These are phyloP conservation scores for Scaptomyza montana DNA, from an alignment of 1,140 invertebrate genomes.

Conservation along the genomic window DNA sequence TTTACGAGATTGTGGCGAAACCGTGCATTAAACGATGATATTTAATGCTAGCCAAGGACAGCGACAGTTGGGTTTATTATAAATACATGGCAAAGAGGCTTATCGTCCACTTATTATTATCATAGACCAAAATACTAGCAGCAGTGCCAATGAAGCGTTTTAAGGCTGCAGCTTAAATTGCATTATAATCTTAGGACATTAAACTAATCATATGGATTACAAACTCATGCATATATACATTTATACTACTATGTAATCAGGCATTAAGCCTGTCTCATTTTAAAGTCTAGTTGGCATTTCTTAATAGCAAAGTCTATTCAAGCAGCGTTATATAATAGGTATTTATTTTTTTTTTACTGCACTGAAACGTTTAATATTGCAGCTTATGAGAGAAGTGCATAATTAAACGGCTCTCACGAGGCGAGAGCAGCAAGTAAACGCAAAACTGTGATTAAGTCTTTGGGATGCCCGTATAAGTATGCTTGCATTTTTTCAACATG, in stretches of 20 bases:
- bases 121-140: background rate
- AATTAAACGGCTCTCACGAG: no score
- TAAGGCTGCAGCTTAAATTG: background rate
- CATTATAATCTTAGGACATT: background rate
- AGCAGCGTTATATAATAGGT: no score
- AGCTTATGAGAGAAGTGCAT: no score
- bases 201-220: background rate
- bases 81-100: background rate
- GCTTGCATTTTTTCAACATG: no score
- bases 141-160: background rate
- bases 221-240: background rate
- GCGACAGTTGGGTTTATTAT: background rate
- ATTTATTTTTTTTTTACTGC: no score
- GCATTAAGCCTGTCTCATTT: background rate
- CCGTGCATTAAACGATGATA: background rate
- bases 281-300: background rate
- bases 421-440: no score
- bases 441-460: no score
- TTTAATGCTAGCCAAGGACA: no score
- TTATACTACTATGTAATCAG: background rate
- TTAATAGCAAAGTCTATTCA: background rate
- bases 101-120: background rate
- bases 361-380: no score
- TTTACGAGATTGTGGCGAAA: background rate
- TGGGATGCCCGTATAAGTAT: no score